phyloP scores from a whole-genome alignment of 1,140 invertebrate genomes.

The Steinernema feltiae region DNA sequence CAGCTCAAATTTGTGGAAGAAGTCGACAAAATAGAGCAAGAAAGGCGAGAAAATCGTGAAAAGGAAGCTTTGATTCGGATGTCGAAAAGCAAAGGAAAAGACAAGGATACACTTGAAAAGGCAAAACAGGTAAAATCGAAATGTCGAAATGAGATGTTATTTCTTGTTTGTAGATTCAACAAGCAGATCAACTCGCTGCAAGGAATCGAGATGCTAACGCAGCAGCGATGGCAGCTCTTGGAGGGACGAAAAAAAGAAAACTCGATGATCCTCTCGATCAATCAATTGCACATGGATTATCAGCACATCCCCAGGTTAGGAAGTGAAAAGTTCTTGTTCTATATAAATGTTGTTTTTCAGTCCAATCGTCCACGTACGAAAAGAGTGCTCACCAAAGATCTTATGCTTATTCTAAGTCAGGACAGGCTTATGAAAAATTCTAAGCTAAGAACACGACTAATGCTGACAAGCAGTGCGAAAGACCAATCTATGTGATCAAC shows the following conservation, averaged over 20 bases:
- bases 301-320: not conserved
- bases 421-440: not conserved
- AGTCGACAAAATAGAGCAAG: slow-evolving; percentile 29
- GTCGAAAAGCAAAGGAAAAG: slow-evolving; percentile 35
- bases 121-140: slow-evolving; percentile 25
- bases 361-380: not conserved
- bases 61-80: slow-evolving; percentile 34
- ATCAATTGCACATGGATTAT: not conserved
- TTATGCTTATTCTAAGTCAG: not conserved
- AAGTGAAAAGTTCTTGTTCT: not conserved
- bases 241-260: slow-evolving; percentile 17
- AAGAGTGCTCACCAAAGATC: not conserved
- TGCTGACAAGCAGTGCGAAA: not conserved
- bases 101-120: slow-evolving; percentile 37
- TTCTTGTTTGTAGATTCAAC: slow-evolving; percentile 31
- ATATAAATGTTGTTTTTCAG: not conserved
- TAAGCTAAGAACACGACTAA: not conserved
- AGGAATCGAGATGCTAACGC: slow-evolving; percentile 43
- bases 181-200: slow-evolving; percentile 32
- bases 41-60: slow-evolving; percentile 31
- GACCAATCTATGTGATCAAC: not conserved
- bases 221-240: slow-evolving; percentile 38
- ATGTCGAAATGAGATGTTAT: slow-evolving; percentile 5
- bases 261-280: not conserved
- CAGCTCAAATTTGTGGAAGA: slow-evolving; percentile 40